Evolutionary conservation across 1,140 invertebrate genomes (phyloP), one percentile per base, ranked within the genome.

Genomic region (Polypedilum pembai): DNA sequence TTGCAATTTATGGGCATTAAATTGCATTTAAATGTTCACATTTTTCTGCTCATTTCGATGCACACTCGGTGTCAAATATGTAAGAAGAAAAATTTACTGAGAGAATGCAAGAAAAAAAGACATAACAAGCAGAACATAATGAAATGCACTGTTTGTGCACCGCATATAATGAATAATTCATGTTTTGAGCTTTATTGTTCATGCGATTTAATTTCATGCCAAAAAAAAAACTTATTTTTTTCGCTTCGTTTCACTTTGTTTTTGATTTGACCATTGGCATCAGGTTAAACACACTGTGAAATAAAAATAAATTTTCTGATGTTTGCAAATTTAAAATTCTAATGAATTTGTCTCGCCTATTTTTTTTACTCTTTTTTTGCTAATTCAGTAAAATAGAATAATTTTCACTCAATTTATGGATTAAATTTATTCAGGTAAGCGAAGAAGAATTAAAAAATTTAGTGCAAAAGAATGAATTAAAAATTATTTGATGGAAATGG

Each of bases 21-120:
- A 69, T 69, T 69, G 65, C 17, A 69, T 69, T 69, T 69, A 69
- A 69, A 69, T 69, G 65, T 69, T 69, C 65, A 69, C 65, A 69
- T 69, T 17, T 69, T 69, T 69, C 17, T 5, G 17, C 45, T 56
- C 45, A 56, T 56, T 56, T 56, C 45, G 45, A 56, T 18, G 65
- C 20, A 21, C 65, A 20, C 18, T 69, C 65, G 18, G 65, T 69
- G 65, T 69, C 65, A 69, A 69, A 21, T 21, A 18, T 33, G 24
- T 33, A 33, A 33, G 24, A 33, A 33, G 24, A 33, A 33, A 33
- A 33, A 33, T 33, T 33, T 33, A 33, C 24, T 33, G 24, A 33
- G n/a, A n/a, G n/a, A 20, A 45, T 45, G 63, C 8, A 66, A 66
- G 7, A 65, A 66, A 66, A 66, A 17, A 66, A 20, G 65, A 69